Conservation (phyloP, 1,140 invertebrate species). For the Acromyrmex charruanus region DNA sequence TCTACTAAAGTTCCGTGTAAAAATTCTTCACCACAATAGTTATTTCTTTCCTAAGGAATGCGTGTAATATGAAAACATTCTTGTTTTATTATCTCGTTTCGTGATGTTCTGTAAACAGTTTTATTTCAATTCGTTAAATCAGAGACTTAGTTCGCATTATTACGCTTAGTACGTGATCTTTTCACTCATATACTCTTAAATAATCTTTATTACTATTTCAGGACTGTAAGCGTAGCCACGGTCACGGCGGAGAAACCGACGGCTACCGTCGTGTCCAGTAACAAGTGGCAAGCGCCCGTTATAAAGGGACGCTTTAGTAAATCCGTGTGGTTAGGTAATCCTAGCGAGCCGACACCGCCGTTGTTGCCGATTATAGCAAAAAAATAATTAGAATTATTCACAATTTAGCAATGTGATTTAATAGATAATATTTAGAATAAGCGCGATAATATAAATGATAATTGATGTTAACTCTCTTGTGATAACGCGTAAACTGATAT, state of each 20-base stretch:
- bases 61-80: not conserved
- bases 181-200: slow-evolving; percentile 14
- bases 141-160: not conserved
- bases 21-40: not conserved
- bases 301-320: slow-evolving; percentile 84
- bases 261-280: slow-evolving; percentile 74
- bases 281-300: slow-evolving; percentile 83
- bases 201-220: slow-evolving; percentile 77
- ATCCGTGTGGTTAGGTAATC: slow-evolving; percentile 82
- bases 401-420: slow-evolving; percentile 26
- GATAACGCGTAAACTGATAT: not conserved
- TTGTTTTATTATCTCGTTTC: not conserved
- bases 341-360: slow-evolving; percentile 77
- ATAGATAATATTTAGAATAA: slow-evolving; percentile 29
- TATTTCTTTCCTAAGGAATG: not conserved
- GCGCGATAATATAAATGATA: not conserved
- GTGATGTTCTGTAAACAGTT: not conserved
- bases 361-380: slow-evolving; percentile 77
- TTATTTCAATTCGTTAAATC: not conserved
- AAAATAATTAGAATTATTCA: slow-evolving; percentile 73
- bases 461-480: slow-evolving; percentile 3
- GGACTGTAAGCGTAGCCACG: slow-evolving; percentile 76
- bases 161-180: not conserved
- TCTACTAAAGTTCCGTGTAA: slow-evolving; percentile 16
- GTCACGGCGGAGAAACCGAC: slow-evolving; percentile 78